Conservation (phyloP, 2,888 invertebrate genomes). For the Fragum fragum region DNA sequence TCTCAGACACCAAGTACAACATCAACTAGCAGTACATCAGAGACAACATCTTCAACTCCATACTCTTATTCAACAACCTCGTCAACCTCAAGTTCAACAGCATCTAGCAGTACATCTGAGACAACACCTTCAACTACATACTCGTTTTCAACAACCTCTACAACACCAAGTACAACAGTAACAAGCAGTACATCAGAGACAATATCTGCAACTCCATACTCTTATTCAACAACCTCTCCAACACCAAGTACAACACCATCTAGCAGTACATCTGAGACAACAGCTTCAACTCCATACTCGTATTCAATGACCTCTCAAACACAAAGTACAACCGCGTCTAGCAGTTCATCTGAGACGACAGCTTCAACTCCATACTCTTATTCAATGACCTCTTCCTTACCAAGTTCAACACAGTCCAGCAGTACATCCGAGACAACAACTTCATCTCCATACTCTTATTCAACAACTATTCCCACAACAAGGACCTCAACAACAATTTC, state of each 20-base stretch:
- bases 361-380: background rate
- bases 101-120: too few species aligned
- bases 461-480: background rate
- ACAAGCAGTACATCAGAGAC: too few species aligned
- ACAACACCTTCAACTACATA: background rate
- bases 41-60: too few species aligned
- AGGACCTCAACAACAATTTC: too few species aligned
- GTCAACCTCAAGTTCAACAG: too few species aligned
- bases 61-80: too few species aligned
- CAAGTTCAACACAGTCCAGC: conserved; percentile 5
- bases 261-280: background rate
- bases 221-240: background rate
- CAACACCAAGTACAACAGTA: conserved; percentile 17
- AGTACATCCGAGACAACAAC: background rate
- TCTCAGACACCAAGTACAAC: too few species aligned
- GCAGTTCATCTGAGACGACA: background rate
- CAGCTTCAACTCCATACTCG: background rate
- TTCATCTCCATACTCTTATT: background rate
- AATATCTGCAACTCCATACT: background rate
- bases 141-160: background rate
- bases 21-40: too few species aligned
- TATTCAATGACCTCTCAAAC: background rate
- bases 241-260: conserved; percentile 1
- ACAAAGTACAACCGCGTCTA: background rate
- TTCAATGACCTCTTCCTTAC: background rate